Evolutionary conservation across 1,140 invertebrate species (phyloP).

Genomic region (Drosophila mauritiana): DNA sequence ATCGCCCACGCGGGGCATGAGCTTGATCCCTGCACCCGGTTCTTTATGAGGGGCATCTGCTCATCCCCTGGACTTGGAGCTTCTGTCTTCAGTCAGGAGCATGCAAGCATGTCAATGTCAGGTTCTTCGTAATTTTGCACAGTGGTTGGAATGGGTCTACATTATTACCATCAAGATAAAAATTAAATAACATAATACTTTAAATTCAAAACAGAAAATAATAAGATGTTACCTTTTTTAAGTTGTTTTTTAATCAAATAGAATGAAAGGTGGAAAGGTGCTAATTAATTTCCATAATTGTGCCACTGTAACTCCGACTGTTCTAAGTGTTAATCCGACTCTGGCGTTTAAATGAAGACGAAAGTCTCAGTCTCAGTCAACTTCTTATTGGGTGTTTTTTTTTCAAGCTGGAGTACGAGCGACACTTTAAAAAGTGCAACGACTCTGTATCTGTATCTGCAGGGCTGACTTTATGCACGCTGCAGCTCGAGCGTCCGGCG

Average conservation of each 20-base stretch:
- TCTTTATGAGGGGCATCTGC: conserved; percentile 54
- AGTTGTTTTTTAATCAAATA: no score
- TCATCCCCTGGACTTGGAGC: conserved; percentile 10
- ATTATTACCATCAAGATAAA: rapidly evolving
- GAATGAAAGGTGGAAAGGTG: no score
- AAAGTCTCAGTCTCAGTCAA: conserved; percentile 24
- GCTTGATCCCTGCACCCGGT: conserved; percentile 16
- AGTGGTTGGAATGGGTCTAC: conserved; percentile 10
- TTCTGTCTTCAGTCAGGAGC: conserved; percentile 24
- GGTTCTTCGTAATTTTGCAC: conserved; percentile 13
- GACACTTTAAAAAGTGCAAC: conserved; percentile 75
- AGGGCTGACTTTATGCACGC: conserved; percentile 26
- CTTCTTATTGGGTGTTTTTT: conserved; percentile 48
- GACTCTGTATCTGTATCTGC: conserved; percentile 36
- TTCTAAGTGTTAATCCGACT: conserved; percentile 38
- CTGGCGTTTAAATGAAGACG: conserved; percentile 62
- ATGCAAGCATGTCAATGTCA: conserved; percentile 71
- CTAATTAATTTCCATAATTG: not conserved
- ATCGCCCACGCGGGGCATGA: conserved; percentile 62
- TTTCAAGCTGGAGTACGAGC: conserved; percentile 59
- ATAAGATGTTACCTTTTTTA: no score
- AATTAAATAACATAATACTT: no score
- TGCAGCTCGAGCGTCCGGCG: conserved; percentile 52
- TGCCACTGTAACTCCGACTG: conserved; percentile 19
- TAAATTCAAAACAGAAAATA: not conserved